Conservation (phyloP, 2,888 invertebrate genomes). For the Leptinotarsa haldemani region DNA sequence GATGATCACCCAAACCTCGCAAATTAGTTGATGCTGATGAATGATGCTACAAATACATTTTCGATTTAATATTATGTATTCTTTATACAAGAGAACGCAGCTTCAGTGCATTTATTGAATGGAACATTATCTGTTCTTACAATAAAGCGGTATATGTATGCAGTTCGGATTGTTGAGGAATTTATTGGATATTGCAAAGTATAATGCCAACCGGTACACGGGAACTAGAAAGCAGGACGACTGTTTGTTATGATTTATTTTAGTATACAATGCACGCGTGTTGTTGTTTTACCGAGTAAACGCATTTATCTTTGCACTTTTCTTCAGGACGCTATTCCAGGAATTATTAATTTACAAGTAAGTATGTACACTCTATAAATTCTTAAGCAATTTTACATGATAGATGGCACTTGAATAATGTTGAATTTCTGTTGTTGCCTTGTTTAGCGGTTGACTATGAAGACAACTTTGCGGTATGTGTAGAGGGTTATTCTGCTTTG, state of each 20-base stretch:
- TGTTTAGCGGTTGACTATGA: constrained; percentile 40
- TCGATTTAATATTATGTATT: constrained; percentile 54
- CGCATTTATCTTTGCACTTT: constrained; percentile 43
- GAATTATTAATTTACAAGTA: constrained; percentile 46
- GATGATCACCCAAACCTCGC: too few species aligned
- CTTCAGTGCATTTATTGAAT: constrained; percentile 64
- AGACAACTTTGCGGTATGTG: constrained; percentile 32
- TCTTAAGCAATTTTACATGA: constrained; percentile 42
- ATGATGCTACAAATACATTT: neutral
- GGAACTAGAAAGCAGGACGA: constrained; percentile 53
- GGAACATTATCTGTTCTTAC: constrained; percentile 56
- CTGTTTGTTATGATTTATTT: constrained; percentile 49
- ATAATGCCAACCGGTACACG: constrained; percentile 52
- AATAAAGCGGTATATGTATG: constrained; percentile 43
- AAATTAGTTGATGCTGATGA: too few species aligned
- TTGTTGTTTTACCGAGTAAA: constrained; percentile 43
- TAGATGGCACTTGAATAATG: constrained; percentile 40
- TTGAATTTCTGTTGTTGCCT: constrained; percentile 38
- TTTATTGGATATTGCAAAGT: constrained; percentile 50
- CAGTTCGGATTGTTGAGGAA: constrained; percentile 42
- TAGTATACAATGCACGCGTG: constrained; percentile 45
- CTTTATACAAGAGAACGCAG: constrained; percentile 57
- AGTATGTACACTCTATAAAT: constrained; percentile 43
- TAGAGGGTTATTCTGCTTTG: constrained; percentile 35
- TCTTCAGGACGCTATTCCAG: constrained; percentile 38